phyloP scores from a whole-genome alignment of 37 sponge, comb jelly and placozoan genomes.

The Bolinopsis microptera region DNA sequence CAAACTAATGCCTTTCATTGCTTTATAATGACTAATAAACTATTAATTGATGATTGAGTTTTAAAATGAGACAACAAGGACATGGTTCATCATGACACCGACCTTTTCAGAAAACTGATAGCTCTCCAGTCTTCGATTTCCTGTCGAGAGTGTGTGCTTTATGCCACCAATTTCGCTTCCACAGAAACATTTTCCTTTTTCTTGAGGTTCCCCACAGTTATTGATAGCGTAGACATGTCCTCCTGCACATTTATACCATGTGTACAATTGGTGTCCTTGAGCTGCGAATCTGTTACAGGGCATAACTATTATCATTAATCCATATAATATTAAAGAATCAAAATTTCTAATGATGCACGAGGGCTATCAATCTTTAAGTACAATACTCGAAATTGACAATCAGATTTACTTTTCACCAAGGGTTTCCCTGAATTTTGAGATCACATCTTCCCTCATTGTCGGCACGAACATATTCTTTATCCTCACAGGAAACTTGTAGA shows the following conservation, averaged over 20 bases:
- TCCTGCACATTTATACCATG: slow-evolving; percentile 27
- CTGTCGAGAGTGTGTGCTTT: not conserved
- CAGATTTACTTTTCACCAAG: slow-evolving; percentile 24
- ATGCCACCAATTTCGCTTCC: slow-evolving; percentile 47
- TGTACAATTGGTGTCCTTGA: slow-evolving; percentile 18
- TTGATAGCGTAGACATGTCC: slow-evolving; percentile 36
- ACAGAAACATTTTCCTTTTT: slow-evolving; percentile 52
- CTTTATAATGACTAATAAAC: too few species aligned
- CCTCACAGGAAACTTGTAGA: not conserved
- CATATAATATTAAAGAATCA: not conserved
- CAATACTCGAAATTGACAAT: too few species aligned
- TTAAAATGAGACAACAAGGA: too few species aligned
- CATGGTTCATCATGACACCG: too few species aligned
- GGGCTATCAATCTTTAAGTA: too few species aligned
- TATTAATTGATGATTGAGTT: too few species aligned
- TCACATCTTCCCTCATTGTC: slow-evolving; percentile 45
- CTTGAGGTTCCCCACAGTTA: slow-evolving; percentile 45
- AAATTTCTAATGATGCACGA: too few species aligned
- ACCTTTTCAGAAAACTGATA: not conserved
- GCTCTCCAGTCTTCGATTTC: not conserved
- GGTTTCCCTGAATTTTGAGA: slow-evolving; percentile 6
- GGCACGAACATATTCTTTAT: not conserved
- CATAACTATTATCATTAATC: not conserved
- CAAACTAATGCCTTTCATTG: too few species aligned
- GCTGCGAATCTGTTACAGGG: slow-evolving; percentile 1